These are phyloP conservation scores for Tolmerus cingulatus DNA, from an alignment of 2,888 invertebrate species.

Conservation along the genomic window DNA sequence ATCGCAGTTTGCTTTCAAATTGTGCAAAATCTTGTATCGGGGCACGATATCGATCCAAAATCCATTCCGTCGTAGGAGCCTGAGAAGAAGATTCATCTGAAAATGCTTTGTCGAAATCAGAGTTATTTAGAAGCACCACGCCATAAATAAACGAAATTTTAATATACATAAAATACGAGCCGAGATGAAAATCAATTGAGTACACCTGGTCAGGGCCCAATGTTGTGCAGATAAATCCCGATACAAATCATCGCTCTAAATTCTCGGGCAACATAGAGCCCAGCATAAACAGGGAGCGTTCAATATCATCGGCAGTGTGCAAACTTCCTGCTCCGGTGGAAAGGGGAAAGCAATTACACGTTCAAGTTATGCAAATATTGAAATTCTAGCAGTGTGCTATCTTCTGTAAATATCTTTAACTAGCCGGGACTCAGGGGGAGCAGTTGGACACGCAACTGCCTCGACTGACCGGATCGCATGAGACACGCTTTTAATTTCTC, in stretches of 20 bases:
- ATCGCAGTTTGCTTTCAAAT: neutral
- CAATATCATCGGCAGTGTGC: neutral
- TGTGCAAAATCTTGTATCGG: neutral
- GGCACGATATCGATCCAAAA: neutral
- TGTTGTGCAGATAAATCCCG: neutral
- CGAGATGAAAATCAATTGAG: neutral
- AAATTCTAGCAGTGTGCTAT: constrained; percentile 45
- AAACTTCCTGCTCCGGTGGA: constrained; percentile 13
- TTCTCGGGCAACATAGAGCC: neutral
- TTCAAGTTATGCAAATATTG: constrained; percentile 46
- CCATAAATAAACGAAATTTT: neutral
- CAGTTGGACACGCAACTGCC: constrained; percentile 45
- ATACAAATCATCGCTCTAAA: neutral
- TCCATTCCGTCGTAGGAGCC: neutral
- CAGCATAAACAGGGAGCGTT: neutral
- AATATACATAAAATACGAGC: neutral
- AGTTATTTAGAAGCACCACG: neutral
- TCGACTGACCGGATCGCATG: constrained; percentile 48
- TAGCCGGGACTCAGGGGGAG: constrained; percentile 13
- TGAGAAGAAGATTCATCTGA: neutral
- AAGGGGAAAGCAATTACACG: constrained; percentile 28
- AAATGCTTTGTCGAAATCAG: neutral
- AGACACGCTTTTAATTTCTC: constrained; percentile 48
- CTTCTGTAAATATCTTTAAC: constrained; percentile 32
- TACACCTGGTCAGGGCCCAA: neutral